Evolutionary conservation across 2,113 vertebrate genomes (phyloP), one percentile per base, ranked within the genome.

Genomic region (Pontoporia blainvillei): DNA sequence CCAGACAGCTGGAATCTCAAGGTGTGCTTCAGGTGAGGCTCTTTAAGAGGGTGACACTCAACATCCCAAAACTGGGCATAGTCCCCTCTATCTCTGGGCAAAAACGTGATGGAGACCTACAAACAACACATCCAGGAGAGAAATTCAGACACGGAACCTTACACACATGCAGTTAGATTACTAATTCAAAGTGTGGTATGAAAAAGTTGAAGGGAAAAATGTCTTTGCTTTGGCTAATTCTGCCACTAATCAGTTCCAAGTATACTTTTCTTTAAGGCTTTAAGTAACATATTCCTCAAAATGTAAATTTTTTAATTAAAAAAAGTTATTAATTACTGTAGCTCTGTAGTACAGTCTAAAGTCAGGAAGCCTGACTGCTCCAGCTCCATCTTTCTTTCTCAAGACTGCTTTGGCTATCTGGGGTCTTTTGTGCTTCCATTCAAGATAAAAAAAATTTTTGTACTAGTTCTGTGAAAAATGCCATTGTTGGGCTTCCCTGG

Each of bases 61-160:
- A 99, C 97, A 96, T 99, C 99, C 99, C 99, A 99, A 97, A 99
- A 99, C 96, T 99, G 99, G 27, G 99, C 98, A 82, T 99, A 99
- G 96, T 99, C 98, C 8, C 99, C 99, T 91, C 93, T 94, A 87
- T 99, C 99, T 98, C 99, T 98, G 59, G 99, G 99, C 86, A 99
- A 98, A 98, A 99, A 99, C 0, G 97, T 98, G 44, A 99, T 29
- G 8, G 98, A 98, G 95, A 99, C 98, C 99, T 99, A 97, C 0
- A 59, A 95, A 97, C 8, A 95, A 62, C 10, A 90, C 4, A 91
- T 1, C 3, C 73, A 79, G 54, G 90, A 83, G 6, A 89, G 31
- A 27, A 86, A 79, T 34, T 27, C 3, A 84, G 52, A 81, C 21
- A n/a, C 10, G 46, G 71, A 52, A 25, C 6, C 21, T 54, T 25